phyloP scores from a whole-genome alignment of 1,140 invertebrate genomes.

The Drosophila albomicans region DNA sequence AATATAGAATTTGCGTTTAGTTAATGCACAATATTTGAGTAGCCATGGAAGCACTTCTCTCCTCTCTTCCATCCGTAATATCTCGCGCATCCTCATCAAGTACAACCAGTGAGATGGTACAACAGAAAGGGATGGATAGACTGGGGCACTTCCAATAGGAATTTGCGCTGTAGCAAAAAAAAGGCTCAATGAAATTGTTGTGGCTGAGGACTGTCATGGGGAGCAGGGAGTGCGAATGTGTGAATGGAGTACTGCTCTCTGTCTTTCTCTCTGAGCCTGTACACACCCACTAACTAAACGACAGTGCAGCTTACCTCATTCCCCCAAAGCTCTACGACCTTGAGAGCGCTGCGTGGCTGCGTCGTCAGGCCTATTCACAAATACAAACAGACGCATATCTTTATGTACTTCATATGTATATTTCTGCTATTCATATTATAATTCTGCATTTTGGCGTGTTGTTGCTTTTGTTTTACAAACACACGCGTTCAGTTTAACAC shows the following conservation, averaged over 20 bases:
- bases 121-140: background rate
- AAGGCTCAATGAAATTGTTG: slow-evolving; percentile 19
- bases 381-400: slow-evolving; percentile 22
- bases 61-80: background rate
- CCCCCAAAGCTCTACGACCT: background rate
- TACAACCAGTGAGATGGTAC: background rate
- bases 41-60: background rate
- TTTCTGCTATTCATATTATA: slow-evolving; percentile 55
- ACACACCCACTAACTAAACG: slow-evolving; percentile 18
- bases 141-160: slow-evolving; percentile 25
- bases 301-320: slow-evolving; percentile 14
- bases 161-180: slow-evolving; percentile 44
- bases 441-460: slow-evolving; percentile 54
- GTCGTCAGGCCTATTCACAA: slow-evolving; percentile 38
- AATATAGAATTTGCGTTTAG: slow-evolving; percentile 16
- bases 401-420: slow-evolving; percentile 2
- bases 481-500: background rate
- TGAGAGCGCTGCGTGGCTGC: background rate
- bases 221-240: slow-evolving; percentile 13
- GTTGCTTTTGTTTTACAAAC: slow-evolving; percentile 36
- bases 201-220: background rate
- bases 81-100: background rate
- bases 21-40: slow-evolving; percentile 6
- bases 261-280: background rate
- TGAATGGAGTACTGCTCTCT: slow-evolving; percentile 17